Conservation (phyloP, 2,888 invertebrate species). For the Elysia crispata region DNA sequence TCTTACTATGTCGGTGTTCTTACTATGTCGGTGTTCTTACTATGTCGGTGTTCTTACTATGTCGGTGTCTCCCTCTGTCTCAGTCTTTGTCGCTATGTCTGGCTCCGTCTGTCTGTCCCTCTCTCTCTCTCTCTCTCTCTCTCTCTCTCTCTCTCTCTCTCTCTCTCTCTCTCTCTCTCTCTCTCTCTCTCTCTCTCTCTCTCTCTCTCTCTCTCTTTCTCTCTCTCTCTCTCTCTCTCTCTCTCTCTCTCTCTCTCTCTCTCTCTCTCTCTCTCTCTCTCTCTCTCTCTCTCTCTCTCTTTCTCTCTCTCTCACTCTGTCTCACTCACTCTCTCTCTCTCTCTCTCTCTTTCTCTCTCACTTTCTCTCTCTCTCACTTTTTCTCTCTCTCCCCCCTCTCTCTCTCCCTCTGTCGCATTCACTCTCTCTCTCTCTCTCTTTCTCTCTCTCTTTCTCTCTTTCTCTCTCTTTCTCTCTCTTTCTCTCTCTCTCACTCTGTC, state of each 20-base stretch:
- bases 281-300: background rate
- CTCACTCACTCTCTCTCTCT: background rate
- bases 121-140: constrained; percentile 6
- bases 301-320: background rate
- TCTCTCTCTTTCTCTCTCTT: no score
- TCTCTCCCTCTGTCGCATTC: background rate
- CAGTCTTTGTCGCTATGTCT: background rate
- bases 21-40: no score
- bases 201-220: background rate
- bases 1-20: no score
- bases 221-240: background rate
- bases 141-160: background rate
- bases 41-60: no score
- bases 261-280: background rate
- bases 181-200: background rate
- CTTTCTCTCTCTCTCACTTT: background rate
- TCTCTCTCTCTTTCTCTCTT: constrained; percentile 9
- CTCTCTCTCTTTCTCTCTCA: background rate
- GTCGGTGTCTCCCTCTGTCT: background rate
- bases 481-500: background rate
- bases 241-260: background rate
- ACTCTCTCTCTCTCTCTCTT: background rate
- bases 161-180: background rate
- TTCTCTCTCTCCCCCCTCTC: background rate
- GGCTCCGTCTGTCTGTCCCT: background rate